A percentile compares a stretch with the other conserved stretches of the same genome.
These are phyloP conservation scores for Pararge aegeria DNA, from an alignment of 1,140 invertebrate genomes.

Conservation along the genomic window DNA sequence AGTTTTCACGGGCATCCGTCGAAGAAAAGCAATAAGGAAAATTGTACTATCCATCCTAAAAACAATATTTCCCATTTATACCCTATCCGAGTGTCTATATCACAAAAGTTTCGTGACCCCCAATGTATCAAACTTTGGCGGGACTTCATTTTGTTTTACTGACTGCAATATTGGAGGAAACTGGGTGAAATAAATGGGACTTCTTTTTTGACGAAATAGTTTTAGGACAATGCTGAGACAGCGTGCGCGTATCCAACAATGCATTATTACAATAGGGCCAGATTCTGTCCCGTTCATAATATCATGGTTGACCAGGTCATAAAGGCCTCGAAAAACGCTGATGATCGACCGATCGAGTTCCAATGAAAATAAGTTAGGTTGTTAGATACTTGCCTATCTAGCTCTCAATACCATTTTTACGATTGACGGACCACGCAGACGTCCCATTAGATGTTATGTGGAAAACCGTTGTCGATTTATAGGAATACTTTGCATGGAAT, in stretches of 20 bases:
- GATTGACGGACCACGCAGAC: too few species aligned
- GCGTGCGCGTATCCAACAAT: not conserved
- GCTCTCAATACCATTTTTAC: too few species aligned
- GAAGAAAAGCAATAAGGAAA: not conserved
- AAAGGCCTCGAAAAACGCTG: too few species aligned
- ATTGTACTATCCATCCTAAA: not conserved
- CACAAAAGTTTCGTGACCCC: not conserved
- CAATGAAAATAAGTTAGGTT: too few species aligned
- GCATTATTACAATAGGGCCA: not conserved
- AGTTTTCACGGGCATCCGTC: not conserved
- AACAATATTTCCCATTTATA: conserved; percentile 4
- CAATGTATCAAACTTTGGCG: conserved; percentile 8
- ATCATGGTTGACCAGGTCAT: too few species aligned
- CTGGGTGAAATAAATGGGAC: conserved; percentile 6
- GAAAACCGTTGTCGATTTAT: too few species aligned
- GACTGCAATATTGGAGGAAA: conserved; percentile 6
- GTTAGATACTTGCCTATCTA: too few species aligned
- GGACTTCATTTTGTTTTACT: conserved; percentile 7
- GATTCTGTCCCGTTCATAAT: not conserved
- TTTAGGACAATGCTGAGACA: not conserved
- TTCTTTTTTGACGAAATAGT: conserved; percentile 7
- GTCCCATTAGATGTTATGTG: too few species aligned
- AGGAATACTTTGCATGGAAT: too few species aligned
- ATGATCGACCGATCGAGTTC: too few species aligned
- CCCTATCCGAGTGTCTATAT: not conserved